Conservation (phyloP, 2,113 vertebrate genomes). For the Piaya cayana region DNA sequence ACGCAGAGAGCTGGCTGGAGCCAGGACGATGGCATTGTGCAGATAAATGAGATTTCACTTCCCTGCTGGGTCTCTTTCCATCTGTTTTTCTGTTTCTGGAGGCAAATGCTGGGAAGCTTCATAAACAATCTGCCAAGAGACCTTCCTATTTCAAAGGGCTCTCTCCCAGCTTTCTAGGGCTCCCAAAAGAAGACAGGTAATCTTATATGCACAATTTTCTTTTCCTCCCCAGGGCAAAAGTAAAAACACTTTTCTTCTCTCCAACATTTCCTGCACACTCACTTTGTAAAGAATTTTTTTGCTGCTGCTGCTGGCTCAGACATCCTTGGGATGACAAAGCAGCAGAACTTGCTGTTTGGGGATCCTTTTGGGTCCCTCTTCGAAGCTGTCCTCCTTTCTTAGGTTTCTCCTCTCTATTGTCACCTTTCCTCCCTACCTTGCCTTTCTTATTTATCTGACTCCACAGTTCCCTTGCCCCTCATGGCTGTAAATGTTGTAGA, state of each 20-base stretch:
- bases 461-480: not conserved
- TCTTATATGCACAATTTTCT: not conserved
- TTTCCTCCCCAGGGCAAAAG: not conserved
- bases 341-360: not conserved
- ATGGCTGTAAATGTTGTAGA: not conserved
- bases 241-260: not conserved
- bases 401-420: not conserved
- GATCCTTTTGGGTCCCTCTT: not conserved
- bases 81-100: constrained; percentile 67
- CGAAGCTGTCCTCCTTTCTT: not conserved
- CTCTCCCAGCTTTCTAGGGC: not conserved
- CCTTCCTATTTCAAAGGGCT: not conserved
- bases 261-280: not conserved
- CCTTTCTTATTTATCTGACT: not conserved
- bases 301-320: not conserved
- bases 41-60: constrained; percentile 68
- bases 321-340: not conserved
- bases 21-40: constrained; percentile 66
- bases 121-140: constrained; percentile 27
- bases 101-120: constrained; percentile 22
- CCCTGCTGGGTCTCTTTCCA: constrained; percentile 62
- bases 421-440: not conserved
- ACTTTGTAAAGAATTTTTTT: not conserved
- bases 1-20: constrained; percentile 44
- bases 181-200: not conserved